Evolutionary conservation across 2,113 vertebrate genomes (phyloP).

Genomic region (Formicarius rufipectus): DNA sequence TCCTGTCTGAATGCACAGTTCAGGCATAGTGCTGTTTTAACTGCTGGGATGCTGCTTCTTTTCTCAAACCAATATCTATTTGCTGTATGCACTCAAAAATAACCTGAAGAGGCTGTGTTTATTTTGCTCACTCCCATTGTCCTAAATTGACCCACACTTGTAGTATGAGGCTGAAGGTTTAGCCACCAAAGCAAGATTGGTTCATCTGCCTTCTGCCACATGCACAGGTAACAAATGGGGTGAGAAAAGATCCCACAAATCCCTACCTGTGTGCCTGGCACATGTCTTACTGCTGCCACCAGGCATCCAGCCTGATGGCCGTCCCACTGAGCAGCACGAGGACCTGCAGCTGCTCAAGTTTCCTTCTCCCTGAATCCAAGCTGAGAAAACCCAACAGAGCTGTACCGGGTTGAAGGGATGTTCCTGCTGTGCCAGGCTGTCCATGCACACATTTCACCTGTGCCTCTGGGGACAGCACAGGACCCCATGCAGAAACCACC

Average conservation of each 20-base stretch:
- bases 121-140: not conserved
- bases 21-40: not conserved
- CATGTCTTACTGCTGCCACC: rapidly evolving
- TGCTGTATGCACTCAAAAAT: not conserved
- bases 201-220: not conserved
- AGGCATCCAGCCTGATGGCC: not conserved
- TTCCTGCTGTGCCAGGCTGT: not conserved
- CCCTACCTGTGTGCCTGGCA: not conserved
- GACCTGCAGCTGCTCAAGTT: not conserved
- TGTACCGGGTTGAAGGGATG: not conserved
- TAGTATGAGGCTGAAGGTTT: not conserved
- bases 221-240: rapidly evolving
- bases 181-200: not conserved
- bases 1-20: not conserved
- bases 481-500: rapidly evolving
- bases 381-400: not conserved
- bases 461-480: rapidly evolving
- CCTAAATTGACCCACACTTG: not conserved
- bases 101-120: not conserved
- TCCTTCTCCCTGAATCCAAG: not conserved
- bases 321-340: rapidly evolving
- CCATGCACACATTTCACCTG: rapidly evolving
- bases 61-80: not conserved
- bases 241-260: not conserved
- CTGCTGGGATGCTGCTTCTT: not conserved